These are phyloP conservation scores for Heterodera carotae DNA, from an alignment of 1,140 invertebrate genomes.

Conservation along the genomic window DNA sequence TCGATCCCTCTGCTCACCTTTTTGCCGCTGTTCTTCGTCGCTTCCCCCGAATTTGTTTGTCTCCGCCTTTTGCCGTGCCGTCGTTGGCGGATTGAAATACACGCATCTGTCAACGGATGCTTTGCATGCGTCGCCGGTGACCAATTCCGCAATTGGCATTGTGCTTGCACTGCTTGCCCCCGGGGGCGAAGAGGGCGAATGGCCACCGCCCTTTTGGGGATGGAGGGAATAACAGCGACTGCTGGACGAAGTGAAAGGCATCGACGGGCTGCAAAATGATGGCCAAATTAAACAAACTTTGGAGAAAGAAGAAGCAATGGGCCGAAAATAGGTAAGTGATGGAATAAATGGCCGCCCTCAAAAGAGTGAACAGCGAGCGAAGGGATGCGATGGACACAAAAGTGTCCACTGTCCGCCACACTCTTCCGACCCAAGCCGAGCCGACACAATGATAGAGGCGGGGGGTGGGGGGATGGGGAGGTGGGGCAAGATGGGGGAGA, in stretches of 20 bases:
- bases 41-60: not conserved
- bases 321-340: not conserved
- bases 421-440: no score
- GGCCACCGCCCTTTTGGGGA: not conserved
- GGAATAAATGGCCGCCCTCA: not conserved
- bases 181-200: not conserved
- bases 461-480: no score
- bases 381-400: not conserved
- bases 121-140: not conserved
- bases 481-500: no score
- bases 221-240: not conserved
- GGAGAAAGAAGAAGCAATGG: not conserved
- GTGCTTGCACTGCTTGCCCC: not conserved
- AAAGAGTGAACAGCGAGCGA: not conserved
- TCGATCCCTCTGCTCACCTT: not conserved
- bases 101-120: conserved; percentile 6
- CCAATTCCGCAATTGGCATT: conserved; percentile 8
- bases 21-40: not conserved
- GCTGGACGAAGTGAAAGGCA: not conserved
- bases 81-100: not conserved
- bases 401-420: not conserved
- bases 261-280: not conserved
- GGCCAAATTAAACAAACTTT: not conserved
- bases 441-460: no score
- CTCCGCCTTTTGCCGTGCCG: not conserved